phyloP scores from a whole-genome alignment of 2,797 vertebrate genomes.

The Coregonus suidteri region DNA sequence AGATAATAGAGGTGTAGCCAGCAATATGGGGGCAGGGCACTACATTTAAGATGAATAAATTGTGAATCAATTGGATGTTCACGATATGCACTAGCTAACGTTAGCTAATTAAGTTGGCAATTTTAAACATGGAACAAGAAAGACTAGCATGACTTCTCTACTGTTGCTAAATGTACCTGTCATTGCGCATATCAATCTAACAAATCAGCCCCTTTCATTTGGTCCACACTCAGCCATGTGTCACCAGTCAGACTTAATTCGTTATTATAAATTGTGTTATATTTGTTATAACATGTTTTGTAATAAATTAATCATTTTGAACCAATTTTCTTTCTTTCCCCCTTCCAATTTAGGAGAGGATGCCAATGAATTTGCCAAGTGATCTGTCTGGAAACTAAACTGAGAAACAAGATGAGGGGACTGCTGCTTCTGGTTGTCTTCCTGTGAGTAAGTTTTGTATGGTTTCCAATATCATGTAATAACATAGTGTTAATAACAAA shows the following conservation, averaged over 20 bases:
- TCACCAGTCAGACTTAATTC: too few species aligned
- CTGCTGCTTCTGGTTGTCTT: conserved; percentile 76
- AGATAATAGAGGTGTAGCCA: background rate
- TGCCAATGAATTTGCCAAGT: conserved; percentile 49
- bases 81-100: background rate
- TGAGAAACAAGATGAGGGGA: conserved; percentile 68
- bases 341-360: conserved; percentile 14
- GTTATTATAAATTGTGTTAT: too few species aligned
- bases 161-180: too few species aligned
- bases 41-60: background rate
- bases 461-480: too few species aligned
- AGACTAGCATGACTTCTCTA: too few species aligned
- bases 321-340: background rate
- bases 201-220: too few species aligned
- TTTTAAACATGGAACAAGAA: too few species aligned
- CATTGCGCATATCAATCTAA: too few species aligned
- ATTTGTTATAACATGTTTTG: background rate
- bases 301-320: background rate
- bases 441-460: conserved; percentile 70
- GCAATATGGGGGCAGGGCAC: background rate
- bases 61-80: background rate
- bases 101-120: too few species aligned
- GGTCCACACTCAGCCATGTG: too few species aligned
- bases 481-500: background rate
- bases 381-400: conserved; percentile 57